Conservation (phyloP, 2,797 vertebrate species). For the Crocidura indochinensis region DNA sequence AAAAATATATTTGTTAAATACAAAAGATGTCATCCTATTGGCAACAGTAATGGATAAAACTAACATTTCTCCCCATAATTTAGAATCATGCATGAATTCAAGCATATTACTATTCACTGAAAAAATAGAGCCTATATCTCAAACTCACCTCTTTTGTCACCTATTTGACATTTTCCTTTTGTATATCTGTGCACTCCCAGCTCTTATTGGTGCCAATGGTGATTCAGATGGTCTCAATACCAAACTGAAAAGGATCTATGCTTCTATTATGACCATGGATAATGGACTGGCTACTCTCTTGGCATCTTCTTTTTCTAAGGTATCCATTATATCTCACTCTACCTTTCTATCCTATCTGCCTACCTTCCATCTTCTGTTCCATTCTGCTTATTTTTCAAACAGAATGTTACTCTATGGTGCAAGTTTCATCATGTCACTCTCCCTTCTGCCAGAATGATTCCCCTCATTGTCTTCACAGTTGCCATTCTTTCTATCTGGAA, state of each 20-base stretch:
- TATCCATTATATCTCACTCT: background rate
- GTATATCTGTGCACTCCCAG: background rate
- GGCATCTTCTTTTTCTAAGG: background rate
- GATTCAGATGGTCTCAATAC: background rate
- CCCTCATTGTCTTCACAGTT: background rate
- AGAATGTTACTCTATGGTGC: background rate
- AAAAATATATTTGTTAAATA: background rate
- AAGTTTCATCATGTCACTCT: background rate
- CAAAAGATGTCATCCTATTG: constrained; percentile 27
- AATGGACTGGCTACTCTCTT: background rate
- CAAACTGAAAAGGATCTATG: background rate
- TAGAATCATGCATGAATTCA: background rate
- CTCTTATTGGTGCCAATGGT: background rate
- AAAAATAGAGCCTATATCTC: background rate
- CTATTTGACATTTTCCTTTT: constrained; percentile 8
- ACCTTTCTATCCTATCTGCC: background rate
- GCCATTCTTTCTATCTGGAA: background rate
- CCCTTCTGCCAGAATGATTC: background rate
- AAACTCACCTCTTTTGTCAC: constrained; percentile 46
- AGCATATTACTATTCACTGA: background rate
- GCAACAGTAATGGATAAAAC: constrained; percentile 4
- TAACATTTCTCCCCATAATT: constrained; percentile 15
- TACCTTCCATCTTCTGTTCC: background rate
- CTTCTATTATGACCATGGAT: background rate
- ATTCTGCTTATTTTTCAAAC: background rate